Evolutionary conservation across 1,140 invertebrate genomes (phyloP), one percentile per base, ranked within the genome.

Genomic region (Tyrophagus putrescentiae): DNA sequence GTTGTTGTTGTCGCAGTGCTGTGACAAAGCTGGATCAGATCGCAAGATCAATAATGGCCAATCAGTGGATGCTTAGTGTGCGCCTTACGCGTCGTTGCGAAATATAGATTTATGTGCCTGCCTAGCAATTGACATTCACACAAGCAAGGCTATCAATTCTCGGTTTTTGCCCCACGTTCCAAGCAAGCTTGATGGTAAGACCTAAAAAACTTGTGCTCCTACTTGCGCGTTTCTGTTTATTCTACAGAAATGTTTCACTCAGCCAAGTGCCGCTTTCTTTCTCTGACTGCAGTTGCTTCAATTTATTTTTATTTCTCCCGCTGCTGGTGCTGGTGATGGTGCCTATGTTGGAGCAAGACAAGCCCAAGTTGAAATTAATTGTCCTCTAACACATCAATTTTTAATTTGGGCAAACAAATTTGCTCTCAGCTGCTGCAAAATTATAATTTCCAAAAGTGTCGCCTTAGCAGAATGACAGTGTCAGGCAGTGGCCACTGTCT

Each of bases 341-440:
- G n/a, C n/a, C n/a, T n/a, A n/a, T n/a, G n/a, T n/a, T n/a, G n/a
- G 7, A 48, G 6, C 7, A 48, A 48, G 45, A 48, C 18, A 48
- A 48, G 45, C 45, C 13, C 45, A 48, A 48, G 45, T 48, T 48
- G 45, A 48, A 25, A 48, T 48, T 48, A 48, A 48, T 48, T 48
- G 45, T 48, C 45, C n/a, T n/a, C n/a, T n/a, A n/a, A n/a, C n/a
- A n/a, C n/a, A 48, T 48, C 45, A 48, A 48, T 48, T 48, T 48
- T 48, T 48, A 48, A 48, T 48, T 48, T 48, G 45, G 7, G 18
- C 7, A 21, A 48, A 48, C 7, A 6, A 48, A 48, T 7, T 48
- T 7, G n/a, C n/a, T n/a, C n/a, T n/a, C 18, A 18, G 13, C 21
- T 21, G 7, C 31, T 48, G 7, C 45, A 48, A 48, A n/a, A 48